Evolutionary conservation across 1,140 invertebrate genomes (phyloP), one percentile per base, ranked within the genome.

Genomic region (Episyrphus balteatus): DNA sequence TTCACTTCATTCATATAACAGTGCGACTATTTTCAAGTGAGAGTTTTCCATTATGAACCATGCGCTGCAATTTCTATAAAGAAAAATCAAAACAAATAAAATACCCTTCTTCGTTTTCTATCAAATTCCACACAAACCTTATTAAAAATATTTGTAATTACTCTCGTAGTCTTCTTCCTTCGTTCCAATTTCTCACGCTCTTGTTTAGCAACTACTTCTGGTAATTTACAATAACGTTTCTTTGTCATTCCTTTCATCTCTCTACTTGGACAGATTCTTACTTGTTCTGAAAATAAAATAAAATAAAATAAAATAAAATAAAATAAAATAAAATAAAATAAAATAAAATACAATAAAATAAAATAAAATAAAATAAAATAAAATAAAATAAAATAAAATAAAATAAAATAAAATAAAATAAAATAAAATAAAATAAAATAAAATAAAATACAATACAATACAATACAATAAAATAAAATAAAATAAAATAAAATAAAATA

Each of bases 171-270:
- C 19, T 57, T 56, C 44, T 59, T 56, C 2, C 51, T 52, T n/a
- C 51, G 58, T 49, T 62, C 55, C 34, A 62, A 59, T 3, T 42
- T 36, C 10, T 51, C 48, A 0, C 54, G 51, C 37, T 52, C 46
- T 39, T 57, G 46, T 2, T 52, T 55, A 12, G 55, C 61, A 17
- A 66, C 10, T 5, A 66, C 59, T 36, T 66, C 63, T 1, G 63
- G 63, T 47, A 66, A 42, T 10, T 31, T 47, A 13, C 55, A 49
- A 41, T 56, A 62, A 2, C 57, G 58, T 44, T 56, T 59, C 21
- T 42, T 56, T 14, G 63, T 66, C 41, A 66, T n/a, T 0, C 63
- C 63, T 44, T 66, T 66, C 63, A 66, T 66, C 44, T 66, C 58
- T 17, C 48, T 48, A 1, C 61, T 66, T 31, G 54, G 42, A 21